Evolutionary conservation across 1,140 invertebrate species (phyloP), one percentile per base, ranked within the genome.

Genomic region (Xylocopa sonorina): DNA sequence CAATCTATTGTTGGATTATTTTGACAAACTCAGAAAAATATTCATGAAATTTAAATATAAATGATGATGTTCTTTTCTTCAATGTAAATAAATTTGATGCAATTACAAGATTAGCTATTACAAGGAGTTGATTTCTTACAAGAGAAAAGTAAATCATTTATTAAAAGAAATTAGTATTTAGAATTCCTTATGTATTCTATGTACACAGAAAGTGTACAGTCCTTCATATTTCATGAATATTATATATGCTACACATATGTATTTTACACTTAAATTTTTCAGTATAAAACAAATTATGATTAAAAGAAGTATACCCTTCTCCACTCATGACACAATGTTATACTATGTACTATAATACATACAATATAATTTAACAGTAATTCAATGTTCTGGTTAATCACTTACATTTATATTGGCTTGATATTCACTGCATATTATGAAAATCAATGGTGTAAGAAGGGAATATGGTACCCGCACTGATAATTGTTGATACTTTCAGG

Each of bases 371-470:
- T 63, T 63, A 12, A 48, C n/a, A 27, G 14, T 71, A 48, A 57
- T 68, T 34, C 12, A 74, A 71, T 38, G 63, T 78, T 32, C 24
- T 18, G 51, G 3, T 71, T 62, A 50, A 55, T 55, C 55, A 71
- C 64, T 82, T 55, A 51, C 46, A 32, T 84, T 87, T 87, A 86
- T 84, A 87, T 86, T 84, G 76, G 68, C 75, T 86, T 77, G 67
- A 87, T 83, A 84, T 86, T 87, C 29, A 48, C 24, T 62, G 32
- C 38, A 74, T 60, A 64, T 55, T 48, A 21, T 82, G 51, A 84
- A 80, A 82, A 88, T 89, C 83, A 89, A 89, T 89, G 88, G 88
- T 89, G 88, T 89, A 90, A 90, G 80, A 86, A 66, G 71, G 66
- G 58, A 68, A 73, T 83, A 41, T 79, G 69, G 66, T 62, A 77